phyloP scores from a whole-genome alignment of 2,113 vertebrate species.

The Gobiocypris rarus region DNA sequence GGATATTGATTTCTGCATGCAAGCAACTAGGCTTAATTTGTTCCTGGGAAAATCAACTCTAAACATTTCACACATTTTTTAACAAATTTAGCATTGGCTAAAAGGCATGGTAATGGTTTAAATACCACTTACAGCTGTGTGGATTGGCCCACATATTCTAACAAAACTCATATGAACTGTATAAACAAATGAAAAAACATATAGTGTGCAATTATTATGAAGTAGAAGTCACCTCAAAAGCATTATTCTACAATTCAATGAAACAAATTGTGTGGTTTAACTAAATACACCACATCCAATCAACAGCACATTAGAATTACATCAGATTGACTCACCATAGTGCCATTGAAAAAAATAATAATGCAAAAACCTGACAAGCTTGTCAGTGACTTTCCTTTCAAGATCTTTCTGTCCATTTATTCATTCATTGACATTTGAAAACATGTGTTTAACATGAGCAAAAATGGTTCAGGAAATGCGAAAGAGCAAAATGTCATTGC shows the following conservation, averaged over 20 bases:
- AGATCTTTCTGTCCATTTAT: background rate
- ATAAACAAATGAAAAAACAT: too few species aligned
- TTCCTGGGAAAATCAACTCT: slow-evolving; percentile 5
- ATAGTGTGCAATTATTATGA: too few species aligned
- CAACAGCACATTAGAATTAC: background rate
- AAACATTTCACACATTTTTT: background rate
- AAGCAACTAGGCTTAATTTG: background rate
- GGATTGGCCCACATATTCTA: background rate
- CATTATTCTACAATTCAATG: background rate
- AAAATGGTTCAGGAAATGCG: background rate
- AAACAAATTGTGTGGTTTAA: background rate
- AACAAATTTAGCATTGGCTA: background rate
- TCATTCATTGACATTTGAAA: background rate
- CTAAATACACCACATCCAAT: background rate
- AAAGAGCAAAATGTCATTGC: background rate
- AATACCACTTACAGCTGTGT: too few species aligned
- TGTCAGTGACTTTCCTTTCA: background rate
- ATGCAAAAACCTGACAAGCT: background rate
- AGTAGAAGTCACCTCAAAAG: background rate
- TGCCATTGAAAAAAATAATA: background rate
- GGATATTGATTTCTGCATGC: background rate
- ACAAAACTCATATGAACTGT: too few species aligned
- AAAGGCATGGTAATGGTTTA: background rate
- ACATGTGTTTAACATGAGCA: background rate
- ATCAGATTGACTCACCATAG: background rate